phyloP scores from a whole-genome alignment of 2,797 vertebrate species.

The Emydoidea blandingii region DNA sequence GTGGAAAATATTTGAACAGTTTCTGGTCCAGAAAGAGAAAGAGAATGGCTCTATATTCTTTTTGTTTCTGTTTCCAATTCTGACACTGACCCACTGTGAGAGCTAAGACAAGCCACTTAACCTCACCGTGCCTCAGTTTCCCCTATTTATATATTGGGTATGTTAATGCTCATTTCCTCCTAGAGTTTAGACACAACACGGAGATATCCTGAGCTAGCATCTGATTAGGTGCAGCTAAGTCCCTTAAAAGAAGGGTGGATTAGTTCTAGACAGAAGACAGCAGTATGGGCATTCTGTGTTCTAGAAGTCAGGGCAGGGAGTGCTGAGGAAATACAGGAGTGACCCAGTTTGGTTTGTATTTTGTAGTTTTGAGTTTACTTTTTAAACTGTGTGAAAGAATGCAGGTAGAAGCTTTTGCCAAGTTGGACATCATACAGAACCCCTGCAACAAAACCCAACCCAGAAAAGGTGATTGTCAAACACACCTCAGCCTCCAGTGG shows the following conservation, averaged over 20 bases:
- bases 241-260: background rate
- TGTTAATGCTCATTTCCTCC: background rate
- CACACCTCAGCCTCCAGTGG: background rate
- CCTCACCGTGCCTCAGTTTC: background rate
- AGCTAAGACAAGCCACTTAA: conserved; percentile 20
- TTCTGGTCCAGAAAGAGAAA: background rate
- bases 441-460: background rate
- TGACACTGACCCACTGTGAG: background rate
- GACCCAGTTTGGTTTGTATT: background rate
- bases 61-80: background rate
- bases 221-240: background rate
- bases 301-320: background rate
- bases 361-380: background rate
- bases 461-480: background rate
- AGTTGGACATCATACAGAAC: background rate
- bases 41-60: background rate
- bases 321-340: background rate
- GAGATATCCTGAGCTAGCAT: background rate
- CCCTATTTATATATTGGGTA: background rate
- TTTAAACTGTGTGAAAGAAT: background rate
- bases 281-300: background rate
- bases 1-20: background rate
- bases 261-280: background rate
- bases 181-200: background rate
- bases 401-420: background rate